Evolutionary conservation across 2,113 vertebrate genomes (phyloP).

Genomic region (Canis aureus): DNA sequence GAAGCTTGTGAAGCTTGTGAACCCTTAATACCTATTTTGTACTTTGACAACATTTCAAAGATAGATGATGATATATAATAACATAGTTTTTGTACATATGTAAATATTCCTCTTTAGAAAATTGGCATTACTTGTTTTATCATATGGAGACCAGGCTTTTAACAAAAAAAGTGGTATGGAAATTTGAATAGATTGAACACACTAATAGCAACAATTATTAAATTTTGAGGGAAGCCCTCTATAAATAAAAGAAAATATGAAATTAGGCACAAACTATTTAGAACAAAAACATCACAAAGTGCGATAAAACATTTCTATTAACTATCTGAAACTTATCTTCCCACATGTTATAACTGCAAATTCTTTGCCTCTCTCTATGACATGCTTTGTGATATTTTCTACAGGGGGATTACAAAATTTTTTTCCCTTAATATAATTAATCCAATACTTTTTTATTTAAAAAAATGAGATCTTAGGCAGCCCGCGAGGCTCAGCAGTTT

Average conservation of each 20-base stretch:
- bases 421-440: neutral
- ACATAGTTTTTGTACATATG: neutral
- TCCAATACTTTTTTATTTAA: neutral
- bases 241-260: neutral
- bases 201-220: neutral
- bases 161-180: neutral
- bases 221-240: neutral
- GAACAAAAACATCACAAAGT: neutral
- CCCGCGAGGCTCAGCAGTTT: too few relatives aligned
- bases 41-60: neutral
- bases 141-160: neutral
- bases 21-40: neutral
- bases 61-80: neutral
- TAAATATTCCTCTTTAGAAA: neutral
- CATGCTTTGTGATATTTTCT: neutral
- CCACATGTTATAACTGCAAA: neutral
- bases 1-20: neutral
- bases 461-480: too few relatives aligned
- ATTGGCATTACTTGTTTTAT: neutral
- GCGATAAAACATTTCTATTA: neutral
- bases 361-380: neutral
- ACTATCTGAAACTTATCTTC: neutral
- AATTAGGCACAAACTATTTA: slow-evolving; percentile 16
- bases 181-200: neutral
- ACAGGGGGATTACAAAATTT: neutral